Conservation (phyloP, 2,113 vertebrate genomes). For the Cyanoramphus novaezelandiae region DNA sequence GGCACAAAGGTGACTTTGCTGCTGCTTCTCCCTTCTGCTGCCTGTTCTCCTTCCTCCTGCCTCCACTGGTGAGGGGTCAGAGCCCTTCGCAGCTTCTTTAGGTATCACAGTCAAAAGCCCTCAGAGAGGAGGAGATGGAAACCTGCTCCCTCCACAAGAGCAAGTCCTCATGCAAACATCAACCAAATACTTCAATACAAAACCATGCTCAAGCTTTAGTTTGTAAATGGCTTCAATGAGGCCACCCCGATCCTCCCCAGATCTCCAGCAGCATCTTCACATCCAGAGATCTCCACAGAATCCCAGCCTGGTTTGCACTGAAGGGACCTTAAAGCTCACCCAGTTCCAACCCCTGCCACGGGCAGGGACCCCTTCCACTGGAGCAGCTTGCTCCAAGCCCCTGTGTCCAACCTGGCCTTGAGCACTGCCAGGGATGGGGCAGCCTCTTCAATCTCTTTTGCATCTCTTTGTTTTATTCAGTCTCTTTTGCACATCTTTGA, state of each 20-base stretch:
- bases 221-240: fast-evolving
- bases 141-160: neutral
- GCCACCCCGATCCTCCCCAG: neutral
- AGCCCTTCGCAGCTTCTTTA: neutral
- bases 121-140: neutral
- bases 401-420: neutral
- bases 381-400: neutral
- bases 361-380: neutral
- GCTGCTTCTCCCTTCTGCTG: neutral
- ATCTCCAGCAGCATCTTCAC: fast-evolving
- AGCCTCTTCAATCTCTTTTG: neutral
- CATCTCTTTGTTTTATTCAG: neutral
- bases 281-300: neutral
- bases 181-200: neutral
- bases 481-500: neutral
- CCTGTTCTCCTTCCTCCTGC: neutral
- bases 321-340: neutral
- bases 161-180: neutral
- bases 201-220: fast-evolving
- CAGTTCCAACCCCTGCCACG: neutral
- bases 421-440: neutral
- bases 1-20: neutral
- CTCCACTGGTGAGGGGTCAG: neutral
- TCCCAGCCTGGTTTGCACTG: neutral
- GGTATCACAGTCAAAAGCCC: neutral